A percentile compares a stretch with the other conserved stretches of the same genome.
Evolutionary conservation across 2,797 vertebrate genomes (phyloP).

Genomic region (Enteromius mattozi): DNA sequence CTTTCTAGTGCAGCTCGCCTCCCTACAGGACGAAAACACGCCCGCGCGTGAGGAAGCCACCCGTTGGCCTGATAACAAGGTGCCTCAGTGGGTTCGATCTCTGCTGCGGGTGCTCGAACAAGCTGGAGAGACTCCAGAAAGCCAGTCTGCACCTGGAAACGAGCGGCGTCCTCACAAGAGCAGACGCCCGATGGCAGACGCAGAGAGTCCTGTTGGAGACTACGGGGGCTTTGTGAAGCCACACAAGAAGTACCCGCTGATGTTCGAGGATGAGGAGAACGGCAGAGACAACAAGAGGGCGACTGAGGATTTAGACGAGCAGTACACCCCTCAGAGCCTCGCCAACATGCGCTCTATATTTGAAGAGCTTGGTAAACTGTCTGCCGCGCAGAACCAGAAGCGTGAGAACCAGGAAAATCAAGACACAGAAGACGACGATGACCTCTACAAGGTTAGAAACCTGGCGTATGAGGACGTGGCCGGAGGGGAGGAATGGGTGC

Average conservation of each 20-base stretch:
- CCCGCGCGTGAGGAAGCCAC: slow-evolving; percentile 76
- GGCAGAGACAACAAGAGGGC: slow-evolving; percentile 86
- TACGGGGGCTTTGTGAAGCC: slow-evolving; percentile 86
- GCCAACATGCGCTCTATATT: slow-evolving; percentile 96
- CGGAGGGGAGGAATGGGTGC: slow-evolving; percentile 95
- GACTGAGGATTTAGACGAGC: slow-evolving; percentile 94
- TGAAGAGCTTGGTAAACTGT: slow-evolving; percentile 92
- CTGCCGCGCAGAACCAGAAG: slow-evolving; percentile 79
- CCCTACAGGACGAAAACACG: slow-evolving; percentile 78
- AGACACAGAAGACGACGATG: slow-evolving; percentile 82
- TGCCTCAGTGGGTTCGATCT: slow-evolving; percentile 87
- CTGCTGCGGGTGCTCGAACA: slow-evolving; percentile 88
- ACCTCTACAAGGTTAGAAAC: slow-evolving; percentile 84
- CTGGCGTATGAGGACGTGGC: slow-evolving; percentile 92
- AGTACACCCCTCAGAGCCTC: slow-evolving; percentile 96
- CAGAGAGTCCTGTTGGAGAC: slow-evolving; percentile 79
- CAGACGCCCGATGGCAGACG: slow-evolving; percentile 73
- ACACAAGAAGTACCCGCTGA: slow-evolving; percentile 85
- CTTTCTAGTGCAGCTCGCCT: slow-evolving; percentile 82
- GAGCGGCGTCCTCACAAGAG: slow-evolving; percentile 78
- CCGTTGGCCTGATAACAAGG: slow-evolving; percentile 80
- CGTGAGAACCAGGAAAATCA: slow-evolving; percentile 85
- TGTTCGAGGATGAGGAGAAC: slow-evolving; percentile 89
- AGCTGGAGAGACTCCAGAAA: slow-evolving; percentile 80
- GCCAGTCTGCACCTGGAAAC: slow-evolving; percentile 71